Evolutionary conservation across 2,113 vertebrate genomes (phyloP).

Genomic region (Pheucticus melanocephalus): DNA sequence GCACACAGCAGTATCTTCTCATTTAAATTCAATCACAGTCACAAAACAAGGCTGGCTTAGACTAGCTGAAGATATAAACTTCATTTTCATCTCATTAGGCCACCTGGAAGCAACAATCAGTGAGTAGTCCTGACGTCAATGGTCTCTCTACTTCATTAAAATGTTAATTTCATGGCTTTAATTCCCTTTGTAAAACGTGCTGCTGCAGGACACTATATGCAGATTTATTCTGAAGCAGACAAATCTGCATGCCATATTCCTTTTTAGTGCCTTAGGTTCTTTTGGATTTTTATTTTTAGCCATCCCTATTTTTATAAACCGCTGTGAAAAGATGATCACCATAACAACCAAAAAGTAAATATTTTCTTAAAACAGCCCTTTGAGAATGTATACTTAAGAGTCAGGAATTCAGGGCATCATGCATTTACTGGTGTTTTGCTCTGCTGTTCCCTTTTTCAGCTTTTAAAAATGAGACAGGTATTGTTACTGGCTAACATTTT

Average conservation of each 20-base stretch:
- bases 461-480: not conserved
- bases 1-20: conserved; percentile 78
- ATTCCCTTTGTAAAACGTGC: conserved; percentile 74
- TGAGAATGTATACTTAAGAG: conserved; percentile 36
- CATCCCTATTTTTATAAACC: conserved; percentile 57
- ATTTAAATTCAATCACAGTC: conserved; percentile 80
- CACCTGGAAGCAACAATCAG: conserved; percentile 78
- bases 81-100: conserved; percentile 81
- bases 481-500: not conserved
- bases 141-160: conserved; percentile 80
- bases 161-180: conserved; percentile 80
- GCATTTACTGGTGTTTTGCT: not conserved
- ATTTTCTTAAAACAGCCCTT: conserved; percentile 52
- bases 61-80: conserved; percentile 76
- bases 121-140: conserved; percentile 72
- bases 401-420: conserved; percentile 33
- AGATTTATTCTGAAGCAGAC: conserved; percentile 67
- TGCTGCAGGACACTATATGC: conserved; percentile 68
- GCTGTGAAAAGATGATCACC: conserved; percentile 56
- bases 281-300: conserved; percentile 64
- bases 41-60: conserved; percentile 73
- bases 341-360: conserved; percentile 65
- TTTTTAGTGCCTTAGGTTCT: conserved; percentile 65
- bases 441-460: conserved; percentile 1
- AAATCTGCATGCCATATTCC: conserved; percentile 62